Conservation (phyloP, 2,113 vertebrate genomes). For the Chloropsis cyanopogon region DNA sequence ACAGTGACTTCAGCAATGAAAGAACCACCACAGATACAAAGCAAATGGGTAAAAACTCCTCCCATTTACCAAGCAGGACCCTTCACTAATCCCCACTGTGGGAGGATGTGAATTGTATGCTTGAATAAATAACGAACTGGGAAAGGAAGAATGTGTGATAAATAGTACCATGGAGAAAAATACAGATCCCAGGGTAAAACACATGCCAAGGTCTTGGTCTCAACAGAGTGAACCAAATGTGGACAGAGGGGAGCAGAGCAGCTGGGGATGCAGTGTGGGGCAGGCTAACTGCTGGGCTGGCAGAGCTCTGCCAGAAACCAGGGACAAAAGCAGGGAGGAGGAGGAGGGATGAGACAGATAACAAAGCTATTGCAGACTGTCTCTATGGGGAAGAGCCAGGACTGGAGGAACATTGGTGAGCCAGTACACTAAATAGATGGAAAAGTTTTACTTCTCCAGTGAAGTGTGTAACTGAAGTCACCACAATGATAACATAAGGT, state of each 20-base stretch:
- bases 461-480: not conserved
- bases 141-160: not conserved
- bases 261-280: not conserved
- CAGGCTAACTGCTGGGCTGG: not conserved
- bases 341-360: not conserved
- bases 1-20: conserved; percentile 37
- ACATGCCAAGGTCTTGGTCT: not conserved
- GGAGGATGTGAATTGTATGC: conserved; percentile 42
- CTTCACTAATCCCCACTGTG: conserved; percentile 15
- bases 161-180: not conserved
- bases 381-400: not conserved
- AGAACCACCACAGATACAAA: conserved; percentile 33
- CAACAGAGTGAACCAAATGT: not conserved
- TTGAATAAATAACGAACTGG: conserved; percentile 24
- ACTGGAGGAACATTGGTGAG: not conserved
- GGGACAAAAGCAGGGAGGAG: not conserved
- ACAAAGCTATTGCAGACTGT: not conserved
- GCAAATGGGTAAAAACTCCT: not conserved
- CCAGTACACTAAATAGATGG: not conserved
- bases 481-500: not conserved
- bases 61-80: conserved; percentile 4
- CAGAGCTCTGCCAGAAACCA: not conserved
- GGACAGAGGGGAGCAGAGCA: not conserved
- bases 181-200: not conserved
- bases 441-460: not conserved